A percentile compares a stretch with the other conserved stretches of the same genome.
These are phyloP conservation scores for Agriopis leucophaearia DNA, from an alignment of 2,888 invertebrate genomes.

Conservation along the genomic window DNA sequence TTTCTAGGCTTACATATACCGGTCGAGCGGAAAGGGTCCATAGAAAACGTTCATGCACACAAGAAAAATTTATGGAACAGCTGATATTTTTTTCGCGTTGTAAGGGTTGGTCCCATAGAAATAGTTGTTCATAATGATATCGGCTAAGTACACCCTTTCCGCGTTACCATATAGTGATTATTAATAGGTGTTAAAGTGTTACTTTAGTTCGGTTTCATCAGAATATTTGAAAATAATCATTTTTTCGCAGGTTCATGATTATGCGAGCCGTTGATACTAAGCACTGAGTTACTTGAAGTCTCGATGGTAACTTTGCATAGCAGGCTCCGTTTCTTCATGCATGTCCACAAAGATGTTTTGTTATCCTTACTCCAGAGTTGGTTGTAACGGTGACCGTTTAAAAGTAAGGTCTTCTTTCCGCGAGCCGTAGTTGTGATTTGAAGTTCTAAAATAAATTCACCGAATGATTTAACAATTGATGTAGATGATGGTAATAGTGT, in stretches of 20 bases:
- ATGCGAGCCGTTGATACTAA: not conserved
- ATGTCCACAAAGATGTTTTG: not conserved
- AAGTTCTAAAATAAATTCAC: not conserved
- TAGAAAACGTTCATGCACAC: too few relatives aligned
- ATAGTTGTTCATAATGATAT: too few relatives aligned
- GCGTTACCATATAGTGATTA: too few relatives aligned
- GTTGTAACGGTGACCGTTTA: constrained; percentile 2
- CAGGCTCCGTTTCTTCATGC: constrained; percentile 8
- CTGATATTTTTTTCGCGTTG: too few relatives aligned
- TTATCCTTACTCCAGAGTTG: not conserved
- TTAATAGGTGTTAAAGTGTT: not conserved
- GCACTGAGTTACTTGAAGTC: not conserved
- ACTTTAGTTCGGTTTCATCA: not conserved
- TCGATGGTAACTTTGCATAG: constrained; percentile 9
- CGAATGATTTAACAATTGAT: not conserved
- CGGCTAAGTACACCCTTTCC: too few relatives aligned
- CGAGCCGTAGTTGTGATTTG: not conserved
- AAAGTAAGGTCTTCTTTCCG: not conserved
- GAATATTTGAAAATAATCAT: not conserved
- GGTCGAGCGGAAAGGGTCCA: too few relatives aligned
- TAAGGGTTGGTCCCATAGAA: too few relatives aligned
- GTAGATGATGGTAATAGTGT: too few relatives aligned
- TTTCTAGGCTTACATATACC: too few relatives aligned
- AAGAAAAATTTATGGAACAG: too few relatives aligned
- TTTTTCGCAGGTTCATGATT: not conserved